Conservation (phyloP, 2,888 invertebrate genomes). For the Drosophila borborema region DNA sequence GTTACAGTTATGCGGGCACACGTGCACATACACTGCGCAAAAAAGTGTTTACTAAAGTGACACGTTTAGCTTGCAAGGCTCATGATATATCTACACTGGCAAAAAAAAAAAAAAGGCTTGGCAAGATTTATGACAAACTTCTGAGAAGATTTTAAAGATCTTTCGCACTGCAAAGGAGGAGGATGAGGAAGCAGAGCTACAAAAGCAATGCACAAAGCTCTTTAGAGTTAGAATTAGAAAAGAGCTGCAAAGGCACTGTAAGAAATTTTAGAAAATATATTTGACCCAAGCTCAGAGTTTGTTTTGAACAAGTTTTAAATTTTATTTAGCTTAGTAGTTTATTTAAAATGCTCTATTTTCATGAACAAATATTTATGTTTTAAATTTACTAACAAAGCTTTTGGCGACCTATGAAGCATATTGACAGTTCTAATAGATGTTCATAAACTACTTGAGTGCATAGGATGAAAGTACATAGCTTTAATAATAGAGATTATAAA, state of each 20-base stretch:
- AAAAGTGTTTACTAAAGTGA: neutral
- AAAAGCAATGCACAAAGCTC: neutral
- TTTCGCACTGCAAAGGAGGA: neutral
- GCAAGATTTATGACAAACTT: neutral
- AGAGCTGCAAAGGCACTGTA: neutral
- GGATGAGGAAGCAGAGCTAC: neutral
- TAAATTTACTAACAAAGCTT: too few relatives aligned
- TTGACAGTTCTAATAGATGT: too few relatives aligned
- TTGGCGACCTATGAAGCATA: too few relatives aligned
- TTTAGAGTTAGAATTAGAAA: too few relatives aligned
- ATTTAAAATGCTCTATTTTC: too few relatives aligned
- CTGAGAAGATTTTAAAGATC: neutral
- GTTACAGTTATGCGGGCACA: slow-evolving; percentile 54
- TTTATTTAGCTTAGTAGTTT: too few relatives aligned
- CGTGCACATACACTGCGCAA: slow-evolving; percentile 37
- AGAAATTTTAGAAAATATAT: neutral
- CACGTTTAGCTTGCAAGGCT: neutral
- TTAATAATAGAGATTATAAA: too few relatives aligned
- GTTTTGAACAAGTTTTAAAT: too few relatives aligned
- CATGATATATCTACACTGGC: slow-evolving; percentile 21
- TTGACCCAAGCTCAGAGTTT: too few relatives aligned
- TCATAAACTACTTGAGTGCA: too few relatives aligned
- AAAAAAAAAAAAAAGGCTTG: neutral
- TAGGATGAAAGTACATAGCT: too few relatives aligned
- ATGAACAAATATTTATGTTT: too few relatives aligned